Conservation (phyloP, 2,888 invertebrate genomes). For the Flexamia atlantica region DNA sequence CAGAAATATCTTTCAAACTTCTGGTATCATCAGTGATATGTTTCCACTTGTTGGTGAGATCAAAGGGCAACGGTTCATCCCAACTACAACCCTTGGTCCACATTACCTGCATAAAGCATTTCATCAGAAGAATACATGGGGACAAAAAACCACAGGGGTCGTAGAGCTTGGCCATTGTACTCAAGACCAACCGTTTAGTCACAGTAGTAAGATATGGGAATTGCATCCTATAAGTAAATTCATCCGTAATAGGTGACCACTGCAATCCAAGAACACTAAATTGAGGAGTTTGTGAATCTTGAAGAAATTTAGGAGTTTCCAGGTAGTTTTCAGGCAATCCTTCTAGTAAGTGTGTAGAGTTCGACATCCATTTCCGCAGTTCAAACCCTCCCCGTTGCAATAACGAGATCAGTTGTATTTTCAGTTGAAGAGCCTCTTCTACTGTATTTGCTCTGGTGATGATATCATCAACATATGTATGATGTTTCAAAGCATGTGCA, state of each 20-base stretch:
- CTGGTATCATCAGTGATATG: background rate
- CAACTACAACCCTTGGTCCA: conserved; percentile 50
- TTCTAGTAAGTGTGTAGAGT: no score
- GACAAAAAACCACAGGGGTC: conserved; percentile 45
- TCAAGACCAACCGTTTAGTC: conserved; percentile 26
- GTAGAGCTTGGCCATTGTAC: conserved; percentile 42
- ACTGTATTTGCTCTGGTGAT: no score
- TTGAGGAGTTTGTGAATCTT: no score
- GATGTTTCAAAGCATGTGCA: no score
- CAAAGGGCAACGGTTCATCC: conserved; percentile 50
- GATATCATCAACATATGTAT: no score
- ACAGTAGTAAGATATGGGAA: background rate
- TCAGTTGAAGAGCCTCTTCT: no score
- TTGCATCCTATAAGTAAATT: conserved; percentile 43
- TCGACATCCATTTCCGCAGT: no score
- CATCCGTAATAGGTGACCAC: conserved; percentile 22
- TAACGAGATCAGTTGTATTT: no score
- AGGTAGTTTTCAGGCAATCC: no score
- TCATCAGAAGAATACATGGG: conserved; percentile 48
- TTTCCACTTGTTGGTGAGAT: conserved; percentile 38
- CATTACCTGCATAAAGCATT: conserved; percentile 57
- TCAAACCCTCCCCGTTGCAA: no score
- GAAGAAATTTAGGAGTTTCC: no score
- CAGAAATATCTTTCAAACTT: background rate
- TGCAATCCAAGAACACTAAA: conserved; percentile 41